phyloP scores from a whole-genome alignment of 2,113 vertebrate species.

The Callipepla squamata region DNA sequence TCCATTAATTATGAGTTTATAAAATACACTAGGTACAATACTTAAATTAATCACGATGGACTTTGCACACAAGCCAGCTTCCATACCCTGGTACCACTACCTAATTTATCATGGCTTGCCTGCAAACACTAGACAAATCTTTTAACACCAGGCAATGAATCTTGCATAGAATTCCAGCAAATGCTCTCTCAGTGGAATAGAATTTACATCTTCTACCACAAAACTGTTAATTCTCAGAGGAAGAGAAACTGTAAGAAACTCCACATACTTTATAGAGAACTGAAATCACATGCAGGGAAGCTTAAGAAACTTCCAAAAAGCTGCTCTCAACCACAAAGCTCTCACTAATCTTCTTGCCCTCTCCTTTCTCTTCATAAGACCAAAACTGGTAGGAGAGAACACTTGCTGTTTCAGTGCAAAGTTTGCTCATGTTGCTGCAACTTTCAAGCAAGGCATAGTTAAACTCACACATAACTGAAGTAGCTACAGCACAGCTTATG shows the following conservation, averaged over 20 bases:
- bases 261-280: rapidly evolving
- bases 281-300: neutral
- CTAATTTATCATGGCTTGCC: neutral
- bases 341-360: neutral
- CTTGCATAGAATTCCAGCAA: neutral
- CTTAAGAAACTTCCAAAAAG: neutral
- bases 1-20: neutral
- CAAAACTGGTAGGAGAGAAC: neutral
- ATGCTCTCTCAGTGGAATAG: neutral
- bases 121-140: neutral
- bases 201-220: neutral
- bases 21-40: neutral
- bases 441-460: neutral
- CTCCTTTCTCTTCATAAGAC: neutral
- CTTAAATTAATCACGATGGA: neutral
- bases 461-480: neutral
- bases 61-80: neutral
- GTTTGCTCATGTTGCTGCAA: neutral
- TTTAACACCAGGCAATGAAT: neutral
- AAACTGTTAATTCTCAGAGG: neutral
- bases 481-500: neutral
- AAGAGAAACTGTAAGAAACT: neutral
- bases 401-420: neutral
- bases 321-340: neutral
- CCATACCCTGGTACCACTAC: neutral